Percentiles rank a stretch among this genome's conserved stretches.
These are phyloP conservation scores for Caenorhabditis sp. DNA, from an alignment of 2,888 invertebrate species.

Conservation along the genomic window DNA sequence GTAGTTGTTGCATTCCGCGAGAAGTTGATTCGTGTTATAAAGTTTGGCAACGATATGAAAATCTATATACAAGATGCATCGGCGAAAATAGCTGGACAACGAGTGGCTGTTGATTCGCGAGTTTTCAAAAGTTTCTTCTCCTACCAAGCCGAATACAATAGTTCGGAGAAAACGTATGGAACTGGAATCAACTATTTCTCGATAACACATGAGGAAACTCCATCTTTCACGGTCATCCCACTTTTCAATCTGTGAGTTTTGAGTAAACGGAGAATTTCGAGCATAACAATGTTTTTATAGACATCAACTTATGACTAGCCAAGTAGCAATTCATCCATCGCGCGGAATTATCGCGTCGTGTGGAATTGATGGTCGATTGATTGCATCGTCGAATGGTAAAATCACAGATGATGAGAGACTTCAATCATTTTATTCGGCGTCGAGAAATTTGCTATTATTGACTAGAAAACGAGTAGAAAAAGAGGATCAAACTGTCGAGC, in stretches of 20 bases:
- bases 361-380: slow-evolving; percentile 43
- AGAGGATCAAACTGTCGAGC: not conserved
- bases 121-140: slow-evolving; percentile 34
- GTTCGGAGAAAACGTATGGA: slow-evolving; percentile 9
- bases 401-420: not conserved
- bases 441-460: slow-evolving; percentile 14
- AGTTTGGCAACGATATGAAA: slow-evolving; percentile 9
- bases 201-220: slow-evolving; percentile 16
- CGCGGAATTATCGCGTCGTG: slow-evolving; percentile 32
- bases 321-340: slow-evolving; percentile 27
- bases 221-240: slow-evolving; percentile 27
- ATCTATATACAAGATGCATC: slow-evolving; percentile 34
- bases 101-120: slow-evolving; percentile 27
- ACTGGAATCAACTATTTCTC: slow-evolving; percentile 27
- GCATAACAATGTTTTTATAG: slow-evolving; percentile 9
- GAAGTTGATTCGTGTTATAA: slow-evolving; percentile 28
- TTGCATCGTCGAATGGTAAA: slow-evolving; percentile 19
- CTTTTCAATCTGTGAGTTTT: slow-evolving; percentile 28
- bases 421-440: not conserved
- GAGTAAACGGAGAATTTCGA: not conserved
- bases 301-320: slow-evolving; percentile 41
- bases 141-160: slow-evolving; percentile 38
- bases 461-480: slow-evolving; percentile 8
- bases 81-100: slow-evolving; percentile 37
- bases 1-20: slow-evolving; percentile 44